These are phyloP conservation scores for Beaufortia kweichowensis DNA, from an alignment of 2,113 vertebrate species.

Conservation along the genomic window DNA sequence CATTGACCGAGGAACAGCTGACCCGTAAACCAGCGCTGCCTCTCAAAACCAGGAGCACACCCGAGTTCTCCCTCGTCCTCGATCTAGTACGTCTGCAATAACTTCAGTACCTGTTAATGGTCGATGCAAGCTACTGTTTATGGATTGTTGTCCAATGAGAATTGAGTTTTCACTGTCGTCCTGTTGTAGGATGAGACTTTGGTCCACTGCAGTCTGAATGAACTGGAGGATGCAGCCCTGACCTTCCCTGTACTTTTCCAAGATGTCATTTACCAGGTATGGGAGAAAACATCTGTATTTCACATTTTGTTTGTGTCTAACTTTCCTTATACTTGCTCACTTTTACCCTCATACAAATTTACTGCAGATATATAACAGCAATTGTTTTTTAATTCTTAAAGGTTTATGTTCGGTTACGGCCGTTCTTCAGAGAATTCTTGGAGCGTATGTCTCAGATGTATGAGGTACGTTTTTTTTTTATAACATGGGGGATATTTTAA, in stretches of 20 bases:
- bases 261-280: slow-evolving; percentile 99
- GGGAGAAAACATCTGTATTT: not conserved
- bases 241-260: slow-evolving; percentile 99
- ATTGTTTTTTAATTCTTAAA: slow-evolving; percentile 58
- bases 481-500: no score
- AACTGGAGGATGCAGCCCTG: slow-evolving; percentile 96
- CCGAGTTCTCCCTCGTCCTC: slow-evolving; percentile 95
- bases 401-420: slow-evolving; percentile 96
- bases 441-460: slow-evolving; percentile 99
- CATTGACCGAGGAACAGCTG: slow-evolving; percentile 95
- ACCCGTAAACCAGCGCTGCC: slow-evolving; percentile 96
- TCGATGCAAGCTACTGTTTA: not conserved
- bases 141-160: not conserved
- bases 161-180: not conserved
- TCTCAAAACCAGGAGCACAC: slow-evolving; percentile 97
- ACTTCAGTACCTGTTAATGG: not conserved
- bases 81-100: slow-evolving; percentile 84
- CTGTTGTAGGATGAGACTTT: slow-evolving; percentile 90
- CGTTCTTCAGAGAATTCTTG: slow-evolving; percentile 98
- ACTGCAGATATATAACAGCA: not conserved
- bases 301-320: not conserved
- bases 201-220: slow-evolving; percentile 98
- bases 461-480: slow-evolving; percentile 84
- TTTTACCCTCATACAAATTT: not conserved
- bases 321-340: not conserved